Evolutionary conservation across 2,797 vertebrate species (phyloP).

Genomic region (Schizopygopsis malacanthus): DNA sequence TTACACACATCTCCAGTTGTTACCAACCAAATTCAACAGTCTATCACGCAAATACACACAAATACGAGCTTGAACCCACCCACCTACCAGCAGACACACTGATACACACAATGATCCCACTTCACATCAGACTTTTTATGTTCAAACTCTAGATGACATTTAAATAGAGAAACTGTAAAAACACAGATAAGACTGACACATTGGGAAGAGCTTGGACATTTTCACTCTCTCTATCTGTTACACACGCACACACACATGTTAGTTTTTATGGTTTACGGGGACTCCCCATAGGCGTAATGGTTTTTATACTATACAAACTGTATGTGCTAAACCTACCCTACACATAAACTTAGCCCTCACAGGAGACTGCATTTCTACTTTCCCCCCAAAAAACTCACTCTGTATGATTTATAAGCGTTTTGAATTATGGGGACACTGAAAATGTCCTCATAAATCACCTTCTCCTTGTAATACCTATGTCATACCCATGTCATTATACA

Average conservation of each 20-base stretch:
- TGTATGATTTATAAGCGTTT: no score
- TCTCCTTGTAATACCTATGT: no score
- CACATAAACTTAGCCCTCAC: no score
- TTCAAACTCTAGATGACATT: constrained; percentile 36
- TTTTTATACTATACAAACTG: no score
- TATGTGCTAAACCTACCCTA: no score
- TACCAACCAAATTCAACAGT: constrained; percentile 22
- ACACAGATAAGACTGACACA: constrained; percentile 26
- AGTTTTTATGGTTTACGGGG: no score
- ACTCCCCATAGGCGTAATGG: no score
- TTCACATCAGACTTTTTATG: constrained; percentile 27
- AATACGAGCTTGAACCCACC: constrained; percentile 26
- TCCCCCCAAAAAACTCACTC: no score
- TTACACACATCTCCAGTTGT: constrained; percentile 36
- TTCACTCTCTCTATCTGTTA: background rate
- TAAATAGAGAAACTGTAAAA: constrained; percentile 40
- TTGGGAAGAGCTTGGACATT: constrained; percentile 3
- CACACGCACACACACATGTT: background rate
- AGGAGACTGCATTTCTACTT: no score
- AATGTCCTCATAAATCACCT: no score
- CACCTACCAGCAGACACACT: background rate
- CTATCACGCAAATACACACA: constrained; percentile 8
- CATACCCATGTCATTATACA: no score
- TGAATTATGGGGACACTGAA: no score
- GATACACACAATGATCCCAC: constrained; percentile 69